phyloP scores from a whole-genome alignment of 2,888 invertebrate genomes.

The Nymphalis urticae region DNA sequence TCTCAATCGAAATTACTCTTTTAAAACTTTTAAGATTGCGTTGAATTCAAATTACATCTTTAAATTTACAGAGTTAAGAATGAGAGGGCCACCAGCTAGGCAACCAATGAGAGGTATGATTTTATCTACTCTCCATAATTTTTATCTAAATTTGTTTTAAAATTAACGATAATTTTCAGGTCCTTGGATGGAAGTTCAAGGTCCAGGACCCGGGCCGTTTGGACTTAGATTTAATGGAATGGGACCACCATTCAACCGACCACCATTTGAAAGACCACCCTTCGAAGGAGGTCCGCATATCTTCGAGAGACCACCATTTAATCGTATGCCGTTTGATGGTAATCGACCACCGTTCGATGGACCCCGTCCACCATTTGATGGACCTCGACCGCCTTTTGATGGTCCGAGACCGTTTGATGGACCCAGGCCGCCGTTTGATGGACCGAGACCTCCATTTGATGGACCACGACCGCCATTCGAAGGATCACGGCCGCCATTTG shows the following conservation, averaged over 20 bases:
- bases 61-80: constrained; percentile 74
- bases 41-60: neutral
- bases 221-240: constrained; percentile 74
- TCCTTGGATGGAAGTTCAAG: constrained; percentile 73
- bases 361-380: constrained; percentile 48
- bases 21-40: neutral
- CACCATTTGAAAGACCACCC: constrained; percentile 57
- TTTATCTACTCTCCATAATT: constrained; percentile 18
- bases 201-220: constrained; percentile 53
- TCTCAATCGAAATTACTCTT: neutral
- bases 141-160: neutral
- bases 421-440: constrained; percentile 56
- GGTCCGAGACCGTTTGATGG: constrained; percentile 60
- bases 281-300: constrained; percentile 58
- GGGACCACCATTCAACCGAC: constrained; percentile 62
- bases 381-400: constrained; percentile 56
- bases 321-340: constrained; percentile 59
- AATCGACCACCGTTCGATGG: constrained; percentile 62
- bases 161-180: constrained; percentile 52
- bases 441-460: constrained; percentile 52
- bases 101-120: constrained; percentile 68
- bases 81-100: constrained; percentile 69
- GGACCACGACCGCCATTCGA: constrained; percentile 47
- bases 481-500: constrained; percentile 60
- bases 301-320: constrained; percentile 57